These are phyloP conservation scores for Coptodon rendalli DNA, from an alignment of 2,113 vertebrate genomes.

Conservation along the genomic window DNA sequence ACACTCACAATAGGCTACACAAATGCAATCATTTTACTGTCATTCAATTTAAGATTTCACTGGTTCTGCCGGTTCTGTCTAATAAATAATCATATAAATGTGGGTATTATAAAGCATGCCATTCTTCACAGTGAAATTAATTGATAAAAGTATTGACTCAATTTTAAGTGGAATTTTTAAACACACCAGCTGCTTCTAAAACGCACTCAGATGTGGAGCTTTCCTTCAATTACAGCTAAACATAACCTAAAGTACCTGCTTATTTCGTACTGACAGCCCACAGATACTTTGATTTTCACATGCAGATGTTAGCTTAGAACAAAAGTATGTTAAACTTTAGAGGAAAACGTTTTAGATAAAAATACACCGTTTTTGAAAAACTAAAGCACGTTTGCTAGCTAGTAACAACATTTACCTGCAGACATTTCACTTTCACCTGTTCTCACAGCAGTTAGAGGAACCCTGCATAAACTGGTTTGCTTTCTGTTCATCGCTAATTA, in stretches of 20 bases:
- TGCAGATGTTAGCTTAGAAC: background rate
- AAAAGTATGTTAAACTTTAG: background rate
- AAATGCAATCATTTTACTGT: background rate
- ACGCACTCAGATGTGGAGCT: background rate
- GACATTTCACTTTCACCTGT: background rate
- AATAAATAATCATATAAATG: background rate
- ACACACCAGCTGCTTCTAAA: background rate
- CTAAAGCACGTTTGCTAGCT: background rate
- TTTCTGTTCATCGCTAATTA: background rate
- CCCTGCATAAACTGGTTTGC: background rate
- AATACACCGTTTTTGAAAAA: background rate
- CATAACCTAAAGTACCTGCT: background rate
- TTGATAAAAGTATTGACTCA: background rate
- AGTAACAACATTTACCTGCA: background rate
- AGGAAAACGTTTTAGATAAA: background rate
- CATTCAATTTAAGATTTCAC: background rate
- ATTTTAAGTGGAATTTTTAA: background rate
- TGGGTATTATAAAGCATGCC: background rate
- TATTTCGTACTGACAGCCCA: background rate
- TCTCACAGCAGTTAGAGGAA: background rate
- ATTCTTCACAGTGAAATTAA: background rate
- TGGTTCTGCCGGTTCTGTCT: background rate
- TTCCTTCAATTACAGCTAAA: background rate
- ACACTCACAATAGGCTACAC: background rate
- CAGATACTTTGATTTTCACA: background rate